Percentiles rank a stretch among this genome's conserved stretches.
Evolutionary conservation across 2,888 invertebrate genomes (phyloP).

Genomic region (Chrysotoxum bicinctum): DNA sequence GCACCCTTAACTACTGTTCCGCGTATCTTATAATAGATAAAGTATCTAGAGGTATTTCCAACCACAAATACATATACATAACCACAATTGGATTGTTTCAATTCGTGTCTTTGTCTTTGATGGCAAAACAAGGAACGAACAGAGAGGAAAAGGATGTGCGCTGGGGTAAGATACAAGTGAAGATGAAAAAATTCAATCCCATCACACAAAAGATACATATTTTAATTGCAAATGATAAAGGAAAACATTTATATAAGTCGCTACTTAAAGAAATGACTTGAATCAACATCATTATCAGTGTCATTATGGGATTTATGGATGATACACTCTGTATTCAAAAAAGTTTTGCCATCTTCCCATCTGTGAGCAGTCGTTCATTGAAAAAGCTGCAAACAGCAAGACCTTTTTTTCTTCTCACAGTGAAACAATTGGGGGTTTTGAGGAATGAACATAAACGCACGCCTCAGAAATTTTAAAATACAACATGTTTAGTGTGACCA

Average conservation of each 20-base stretch:
- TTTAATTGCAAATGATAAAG: conserved; percentile 61
- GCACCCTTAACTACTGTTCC: neutral
- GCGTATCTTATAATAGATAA: neutral
- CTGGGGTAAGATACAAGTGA: neutral
- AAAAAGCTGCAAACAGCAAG: conserved; percentile 14
- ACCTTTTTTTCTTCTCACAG: neutral
- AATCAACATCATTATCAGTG: conserved; percentile 62
- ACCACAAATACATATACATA: conserved; percentile 37
- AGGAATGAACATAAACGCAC: conserved; percentile 19
- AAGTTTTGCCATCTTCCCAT: conserved; percentile 39
- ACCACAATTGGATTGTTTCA: conserved; percentile 43
- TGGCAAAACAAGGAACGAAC: neutral
- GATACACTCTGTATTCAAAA: conserved; percentile 25
- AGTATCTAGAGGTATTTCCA: conserved; percentile 27
- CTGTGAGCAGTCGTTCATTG: conserved; percentile 1
- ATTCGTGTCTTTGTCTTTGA: conserved; percentile 14
- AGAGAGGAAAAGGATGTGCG: neutral
- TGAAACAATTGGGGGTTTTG: conserved; percentile 21
- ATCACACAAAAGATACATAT: conserved; percentile 45
- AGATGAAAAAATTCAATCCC: neutral
- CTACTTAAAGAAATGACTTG: conserved; percentile 27
- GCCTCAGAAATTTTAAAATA: neutral
- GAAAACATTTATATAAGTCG: conserved; percentile 32
- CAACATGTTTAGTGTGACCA: conserved; percentile 14
- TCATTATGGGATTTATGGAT: conserved; percentile 53